Conservation (phyloP, 2,797 vertebrate species). For the Dromococcyx pavoninus region DNA sequence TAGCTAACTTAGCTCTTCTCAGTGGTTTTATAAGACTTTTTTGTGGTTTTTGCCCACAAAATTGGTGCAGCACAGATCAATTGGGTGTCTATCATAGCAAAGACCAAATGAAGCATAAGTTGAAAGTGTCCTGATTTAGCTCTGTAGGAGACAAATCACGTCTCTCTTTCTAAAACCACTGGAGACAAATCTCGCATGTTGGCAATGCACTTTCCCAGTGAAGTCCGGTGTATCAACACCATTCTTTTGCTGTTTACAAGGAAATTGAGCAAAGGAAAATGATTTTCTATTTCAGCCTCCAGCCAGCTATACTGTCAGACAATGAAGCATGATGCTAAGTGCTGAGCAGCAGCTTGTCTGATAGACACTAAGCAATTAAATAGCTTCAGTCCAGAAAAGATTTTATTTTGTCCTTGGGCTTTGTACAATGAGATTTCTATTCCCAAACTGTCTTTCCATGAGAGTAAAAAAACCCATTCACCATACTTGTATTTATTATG, state of each 20-base stretch:
- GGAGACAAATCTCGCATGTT: not conserved
- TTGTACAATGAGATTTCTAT: conserved; percentile 2
- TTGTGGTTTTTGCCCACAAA: not conserved
- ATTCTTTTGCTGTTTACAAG: conserved; percentile 50
- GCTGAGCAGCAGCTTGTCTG: conserved; percentile 25
- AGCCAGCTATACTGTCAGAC: conserved; percentile 19
- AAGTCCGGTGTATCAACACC: not conserved
- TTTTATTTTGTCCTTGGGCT: conserved; percentile 4
- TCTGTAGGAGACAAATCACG: conserved; percentile 5
- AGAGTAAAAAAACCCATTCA: not conserved
- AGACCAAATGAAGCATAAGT: not conserved
- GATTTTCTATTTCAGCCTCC: conserved; percentile 36
- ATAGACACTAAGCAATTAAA: not conserved
- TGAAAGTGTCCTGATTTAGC: conserved; percentile 32
- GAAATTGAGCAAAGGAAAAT: conserved; percentile 59
- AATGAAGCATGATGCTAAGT: conserved; percentile 34
- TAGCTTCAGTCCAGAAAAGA: not conserved
- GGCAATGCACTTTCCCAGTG: not conserved
- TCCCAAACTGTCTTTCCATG: not conserved
- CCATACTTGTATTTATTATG: not conserved
- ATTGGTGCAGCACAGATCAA: not conserved
- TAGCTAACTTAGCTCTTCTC: not conserved
- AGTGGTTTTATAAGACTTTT: not conserved
- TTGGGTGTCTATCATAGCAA: not conserved
- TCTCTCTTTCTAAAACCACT: not conserved